Evolutionary conservation across 2,888 invertebrate genomes (phyloP).

Genomic region (Caenorhabditis angaria): DNA sequence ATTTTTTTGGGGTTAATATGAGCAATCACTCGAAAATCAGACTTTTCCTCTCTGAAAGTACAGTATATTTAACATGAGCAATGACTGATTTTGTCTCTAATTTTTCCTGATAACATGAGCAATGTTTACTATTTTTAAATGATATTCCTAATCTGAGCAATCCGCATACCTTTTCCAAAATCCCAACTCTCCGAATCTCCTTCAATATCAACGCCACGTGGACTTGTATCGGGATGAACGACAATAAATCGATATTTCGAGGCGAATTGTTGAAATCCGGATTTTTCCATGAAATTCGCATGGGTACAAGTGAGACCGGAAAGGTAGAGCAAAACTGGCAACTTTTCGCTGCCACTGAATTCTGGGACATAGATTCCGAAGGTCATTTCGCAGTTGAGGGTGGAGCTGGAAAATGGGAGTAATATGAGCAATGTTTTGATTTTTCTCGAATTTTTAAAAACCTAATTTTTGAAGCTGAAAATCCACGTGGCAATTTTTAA

Average conservation of each 20-base stretch:
- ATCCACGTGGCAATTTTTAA: no score
- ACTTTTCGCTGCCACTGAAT: slow-evolving; percentile 74
- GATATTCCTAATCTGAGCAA: no score
- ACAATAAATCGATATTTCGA: slow-evolving; percentile 78
- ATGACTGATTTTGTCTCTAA: no score
- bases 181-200: slow-evolving; percentile 92
- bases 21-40: no score
- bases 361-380: slow-evolving; percentile 91
- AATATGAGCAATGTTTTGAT: no score
- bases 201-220: slow-evolving; percentile 84
- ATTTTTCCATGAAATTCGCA: slow-evolving; percentile 92
- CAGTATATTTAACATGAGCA: no score
- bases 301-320: slow-evolving; percentile 85
- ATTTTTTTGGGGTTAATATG: no score
- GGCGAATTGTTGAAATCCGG: slow-evolving; percentile 92
- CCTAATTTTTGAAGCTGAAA: neutral
- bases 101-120: no score
- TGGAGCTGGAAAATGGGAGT: slow-evolving; percentile 77
- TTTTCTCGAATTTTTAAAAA: neutral
- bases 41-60: no score
- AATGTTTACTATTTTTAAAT: no score
- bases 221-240: slow-evolving; percentile 87
- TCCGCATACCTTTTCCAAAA: slow-evolving; percentile 83
- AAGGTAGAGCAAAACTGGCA: slow-evolving; percentile 63
- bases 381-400: slow-evolving; percentile 88